Base-by-base conservation (phyloP, 2,113 vertebrate species). In the Bubo bubo region DNA sequence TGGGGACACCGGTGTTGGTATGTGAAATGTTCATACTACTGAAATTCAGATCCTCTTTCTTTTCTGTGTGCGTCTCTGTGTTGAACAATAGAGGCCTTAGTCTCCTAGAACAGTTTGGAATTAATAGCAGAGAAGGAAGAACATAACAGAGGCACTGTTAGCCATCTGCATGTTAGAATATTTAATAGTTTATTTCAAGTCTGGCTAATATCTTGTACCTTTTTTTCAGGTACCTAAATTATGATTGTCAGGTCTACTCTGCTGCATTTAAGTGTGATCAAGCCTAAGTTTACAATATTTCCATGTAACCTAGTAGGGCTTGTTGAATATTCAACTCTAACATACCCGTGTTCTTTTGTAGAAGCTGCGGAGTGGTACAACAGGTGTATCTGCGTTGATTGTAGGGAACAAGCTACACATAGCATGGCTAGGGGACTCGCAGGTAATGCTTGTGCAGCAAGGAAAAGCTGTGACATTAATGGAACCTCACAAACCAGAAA, bases 401-500 rank as follows among this genome's bases (percentile, higher is more conserved):
- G 97, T 98, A 1, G 99, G 98, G 34, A 97, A 95, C 59, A 95
- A 97, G 59, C 96, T 99, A 6, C 98, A 99, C 7, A 93, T 99
- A 20, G 98, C 99, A 19, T 99, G 99, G 99, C 98, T 99, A 1
- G 99, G 99, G 43, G 99, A 99, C 97, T 99, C 99, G 0, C 99
- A 99, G 95, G 99, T 98, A 37, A 95, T 99, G 92, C 97, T 99
- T 85, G 99, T 99, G 93, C 97, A 98, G 86, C 97, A 98, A 47
- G 99, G 98, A 27, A 97, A 97, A 74, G 98, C 97, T 14, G 97
- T 99, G 53, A 98, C 98, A 0, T 97, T 99, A 59, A 99, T 99
- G 99, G 99, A 99, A 45, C 99, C 99, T 22, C 99, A 99, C 96
- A 99, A 99, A 93, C 99, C 99, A 3, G 99, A 99, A 81, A 98